phyloP scores from a whole-genome alignment of 2,888 invertebrate species.

The Apotomis betuletana region DNA sequence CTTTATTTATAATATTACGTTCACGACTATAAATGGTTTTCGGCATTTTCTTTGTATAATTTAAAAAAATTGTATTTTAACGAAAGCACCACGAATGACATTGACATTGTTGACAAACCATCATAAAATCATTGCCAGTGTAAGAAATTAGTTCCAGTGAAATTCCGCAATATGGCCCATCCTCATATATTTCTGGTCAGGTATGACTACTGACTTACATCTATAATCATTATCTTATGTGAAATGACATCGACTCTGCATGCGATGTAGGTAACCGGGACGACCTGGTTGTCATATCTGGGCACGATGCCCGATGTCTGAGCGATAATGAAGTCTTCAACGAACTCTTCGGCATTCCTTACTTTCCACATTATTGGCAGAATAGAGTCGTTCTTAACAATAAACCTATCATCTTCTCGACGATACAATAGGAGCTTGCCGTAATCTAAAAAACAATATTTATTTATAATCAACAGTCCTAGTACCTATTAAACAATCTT shows the following conservation, averaged over 20 bases:
- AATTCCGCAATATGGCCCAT: too few relatives aligned
- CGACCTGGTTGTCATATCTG: constrained; percentile 73
- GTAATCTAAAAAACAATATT: constrained; percentile 65
- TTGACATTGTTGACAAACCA: too few relatives aligned
- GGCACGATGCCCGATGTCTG: constrained; percentile 70
- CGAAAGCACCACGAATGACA: too few relatives aligned
- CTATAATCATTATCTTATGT: constrained; percentile 67
- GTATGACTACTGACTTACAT: constrained; percentile 63
- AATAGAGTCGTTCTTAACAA: constrained; percentile 82
- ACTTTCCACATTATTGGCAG: constrained; percentile 83
- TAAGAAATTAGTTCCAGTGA: too few relatives aligned
- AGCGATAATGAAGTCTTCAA: constrained; percentile 76
- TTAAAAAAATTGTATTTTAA: too few relatives aligned
- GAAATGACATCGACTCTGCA: constrained; percentile 70
- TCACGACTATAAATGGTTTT: too few relatives aligned
- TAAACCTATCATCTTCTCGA: constrained; percentile 75
- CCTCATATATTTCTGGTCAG: too few relatives aligned
- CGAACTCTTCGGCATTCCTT: constrained; percentile 65
- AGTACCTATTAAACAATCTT: too few relatives aligned
- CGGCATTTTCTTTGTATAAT: too few relatives aligned
- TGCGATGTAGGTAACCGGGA: constrained; percentile 79
- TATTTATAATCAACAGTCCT: too few relatives aligned
- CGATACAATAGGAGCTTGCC: constrained; percentile 81
- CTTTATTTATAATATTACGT: too few relatives aligned
- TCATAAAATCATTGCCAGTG: too few relatives aligned